Percentiles rank a stretch among this genome's conserved stretches.
phyloP scores from a whole-genome alignment of 2,113 vertebrate species.

The Arizona elegans region DNA sequence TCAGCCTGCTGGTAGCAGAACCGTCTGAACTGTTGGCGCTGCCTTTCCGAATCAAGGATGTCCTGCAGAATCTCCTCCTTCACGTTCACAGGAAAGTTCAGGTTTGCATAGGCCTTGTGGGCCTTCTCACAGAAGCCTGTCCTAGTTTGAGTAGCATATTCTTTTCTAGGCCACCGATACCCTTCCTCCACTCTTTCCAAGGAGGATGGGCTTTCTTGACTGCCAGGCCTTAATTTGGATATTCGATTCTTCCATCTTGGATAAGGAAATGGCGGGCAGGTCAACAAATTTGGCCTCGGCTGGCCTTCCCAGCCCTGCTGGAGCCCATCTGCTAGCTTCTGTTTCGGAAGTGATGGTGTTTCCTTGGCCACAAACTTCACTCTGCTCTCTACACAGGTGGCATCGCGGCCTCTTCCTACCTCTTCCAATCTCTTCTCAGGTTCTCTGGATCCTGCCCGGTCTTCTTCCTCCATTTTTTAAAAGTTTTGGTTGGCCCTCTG shows the following conservation, averaged over 20 bases:
- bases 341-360: background rate
- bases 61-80: slow-evolving; percentile 4
- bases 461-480: background rate
- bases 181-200: background rate
- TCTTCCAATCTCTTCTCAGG: background rate
- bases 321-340: background rate
- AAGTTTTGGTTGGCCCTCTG: background rate
- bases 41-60: background rate
- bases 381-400: background rate
- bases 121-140: background rate
- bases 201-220: background rate
- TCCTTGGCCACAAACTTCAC: background rate
- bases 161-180: background rate
- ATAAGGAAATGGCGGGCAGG: background rate
- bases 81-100: background rate
- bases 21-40: background rate
- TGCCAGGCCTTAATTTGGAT: background rate
- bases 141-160: background rate
- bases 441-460: background rate
- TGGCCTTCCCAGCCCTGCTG: background rate
- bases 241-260: background rate
- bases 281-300: background rate
- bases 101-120: background rate
- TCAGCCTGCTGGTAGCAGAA: slow-evolving; percentile 7
- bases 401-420: background rate